Evolutionary conservation across 2,113 vertebrate species (phyloP), one percentile per base, ranked within the genome.

Genomic region (Chionis minor): DNA sequence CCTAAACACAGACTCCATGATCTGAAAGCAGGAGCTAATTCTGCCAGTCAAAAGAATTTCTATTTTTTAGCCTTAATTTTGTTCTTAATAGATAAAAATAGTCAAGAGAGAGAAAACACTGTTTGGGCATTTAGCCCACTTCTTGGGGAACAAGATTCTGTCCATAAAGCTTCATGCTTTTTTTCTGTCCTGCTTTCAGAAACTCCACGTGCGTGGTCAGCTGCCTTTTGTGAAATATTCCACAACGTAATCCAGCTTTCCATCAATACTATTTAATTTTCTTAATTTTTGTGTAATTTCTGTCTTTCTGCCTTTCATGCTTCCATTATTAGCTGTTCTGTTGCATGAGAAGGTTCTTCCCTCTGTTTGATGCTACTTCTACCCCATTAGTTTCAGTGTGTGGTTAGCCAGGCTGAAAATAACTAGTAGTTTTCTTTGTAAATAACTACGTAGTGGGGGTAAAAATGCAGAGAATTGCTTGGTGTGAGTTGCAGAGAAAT

Each of bases 121-220:
- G 2, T 86, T 73, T 30, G 7, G 24, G 32, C 5, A 45, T 84
- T 66, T 40, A 58, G 11, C 12, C 3, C 5, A 45, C 14, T n/a
- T 70, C 21, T 21, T 65, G 9, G 23, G 28, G 11, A 86, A 35
- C 8, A 49, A 24, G 16, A 51, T 3, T 58, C 6, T 56, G 18
- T 69, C 27, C 0, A 0, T 86, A 66, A 79, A 84, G 88, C 3
- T 21, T 58, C 40, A 9, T 7, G 9, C 2, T 2, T 32, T n/a
- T 72, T 75, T 78, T 16, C 19, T 71, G 5, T 8, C 9, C 4
- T 69, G 3, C 12, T 83, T 77, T 88, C 5, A 2, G 70, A 80
- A 47, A 12, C 3, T 77, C 20, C 9, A 17, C 0, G 1, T 38
- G n/a, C 8, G 14, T 63, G 35, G 8, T 40, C 33, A 47, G 4